A percentile compares a stretch with the other conserved stretches of the same genome.
These are phyloP conservation scores for Leptopilina boulardi DNA, from an alignment of 1,140 invertebrate species.

Conservation along the genomic window DNA sequence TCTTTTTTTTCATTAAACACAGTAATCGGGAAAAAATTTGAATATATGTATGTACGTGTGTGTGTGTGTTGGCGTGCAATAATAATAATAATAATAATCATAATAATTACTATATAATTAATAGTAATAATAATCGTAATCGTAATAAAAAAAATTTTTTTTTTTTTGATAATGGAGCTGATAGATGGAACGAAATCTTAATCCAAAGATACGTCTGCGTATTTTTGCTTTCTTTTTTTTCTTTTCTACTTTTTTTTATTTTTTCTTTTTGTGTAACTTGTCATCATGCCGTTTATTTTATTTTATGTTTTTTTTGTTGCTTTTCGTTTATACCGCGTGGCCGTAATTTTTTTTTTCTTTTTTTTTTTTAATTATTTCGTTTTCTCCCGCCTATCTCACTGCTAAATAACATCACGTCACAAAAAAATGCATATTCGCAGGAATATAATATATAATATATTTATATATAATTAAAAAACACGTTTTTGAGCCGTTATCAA, in stretches of 20 bases:
- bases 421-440: conserved; percentile 83
- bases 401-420: conserved; percentile 89
- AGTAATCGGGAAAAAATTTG: conserved; percentile 26
- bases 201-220: conserved; percentile 41
- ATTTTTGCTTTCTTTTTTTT: conserved; percentile 46
- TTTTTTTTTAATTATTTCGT: too few species aligned
- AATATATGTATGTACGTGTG: conserved; percentile 24
- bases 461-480: conserved; percentile 80
- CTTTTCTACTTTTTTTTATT: conserved; percentile 63
- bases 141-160: conserved; percentile 34
- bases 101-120: conserved; percentile 33
- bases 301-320: conserved; percentile 41
- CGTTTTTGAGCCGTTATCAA: conserved; percentile 68
- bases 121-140: conserved; percentile 31
- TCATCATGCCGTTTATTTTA: conserved; percentile 34
- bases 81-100: conserved; percentile 26
- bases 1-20: conserved; percentile 66
- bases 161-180: conserved; percentile 60
- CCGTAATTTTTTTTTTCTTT: conserved; percentile 49
- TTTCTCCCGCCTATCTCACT: conserved; percentile 69
- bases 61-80: conserved; percentile 28
- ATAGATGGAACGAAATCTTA: conserved; percentile 62
- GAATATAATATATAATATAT: conserved; percentile 87
- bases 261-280: conserved; percentile 65
- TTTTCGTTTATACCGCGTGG: conserved; percentile 54